A percentile compares a stretch with the other conserved stretches of the same genome.
Conservation (phyloP, 2,888 invertebrate species). For the Leptinotarsa peninsularis region DNA sequence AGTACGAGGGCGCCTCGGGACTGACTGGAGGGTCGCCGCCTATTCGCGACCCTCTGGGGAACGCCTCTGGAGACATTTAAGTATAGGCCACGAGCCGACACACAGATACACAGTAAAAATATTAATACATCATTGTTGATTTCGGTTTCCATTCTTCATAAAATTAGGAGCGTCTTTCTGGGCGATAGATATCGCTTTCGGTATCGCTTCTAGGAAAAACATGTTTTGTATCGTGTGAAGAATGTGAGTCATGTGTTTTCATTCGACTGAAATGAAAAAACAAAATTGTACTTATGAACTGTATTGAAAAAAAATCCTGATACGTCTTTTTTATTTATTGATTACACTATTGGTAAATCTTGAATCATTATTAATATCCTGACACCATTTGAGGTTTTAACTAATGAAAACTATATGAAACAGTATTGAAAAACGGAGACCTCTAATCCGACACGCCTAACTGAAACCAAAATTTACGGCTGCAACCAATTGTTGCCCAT, state of each 20-base stretch:
- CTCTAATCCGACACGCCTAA: too few relatives aligned
- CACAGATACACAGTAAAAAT: conserved; percentile 40
- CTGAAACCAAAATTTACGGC: too few relatives aligned
- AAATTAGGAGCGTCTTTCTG: conserved; percentile 33
- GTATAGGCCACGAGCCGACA: conserved; percentile 61
- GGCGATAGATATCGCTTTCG: conserved; percentile 21
- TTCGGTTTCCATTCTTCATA: conserved; percentile 43
- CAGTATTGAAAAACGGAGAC: too few relatives aligned
- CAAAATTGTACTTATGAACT: not conserved
- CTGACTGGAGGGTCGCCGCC: conserved; percentile 61
- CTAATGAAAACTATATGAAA: too few relatives aligned
- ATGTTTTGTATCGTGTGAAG: conserved; percentile 33
- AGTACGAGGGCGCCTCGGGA: conserved; percentile 61
- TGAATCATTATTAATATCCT: too few relatives aligned
- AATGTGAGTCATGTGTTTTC: not conserved
- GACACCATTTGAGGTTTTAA: too few relatives aligned
- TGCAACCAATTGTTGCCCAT: too few relatives aligned
- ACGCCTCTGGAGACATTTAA: conserved; percentile 64
- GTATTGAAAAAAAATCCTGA: not conserved
- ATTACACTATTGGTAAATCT: too few relatives aligned
- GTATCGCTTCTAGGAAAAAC: conserved; percentile 44
- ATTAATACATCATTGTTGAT: conserved; percentile 50
- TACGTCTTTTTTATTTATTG: too few relatives aligned
- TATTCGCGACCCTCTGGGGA: conserved; percentile 61
- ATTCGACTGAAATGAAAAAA: not conserved